phyloP scores from a whole-genome alignment of 2,888 invertebrate genomes.

The Megastigmus dorsalis region DNA sequence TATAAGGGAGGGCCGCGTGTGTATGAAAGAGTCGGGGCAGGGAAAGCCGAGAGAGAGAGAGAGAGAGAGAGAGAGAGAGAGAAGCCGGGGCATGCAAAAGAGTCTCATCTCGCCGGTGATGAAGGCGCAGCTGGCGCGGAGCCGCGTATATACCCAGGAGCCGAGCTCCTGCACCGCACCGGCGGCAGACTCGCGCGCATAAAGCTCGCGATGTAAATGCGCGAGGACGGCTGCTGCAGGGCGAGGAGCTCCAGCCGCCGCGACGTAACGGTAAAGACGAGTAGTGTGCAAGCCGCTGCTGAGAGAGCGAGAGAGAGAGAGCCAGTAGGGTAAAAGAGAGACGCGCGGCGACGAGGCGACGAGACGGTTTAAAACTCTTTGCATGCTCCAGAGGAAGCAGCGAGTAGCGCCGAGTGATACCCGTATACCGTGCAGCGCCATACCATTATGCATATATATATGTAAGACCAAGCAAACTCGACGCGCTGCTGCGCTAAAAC shows the following conservation, averaged over 20 bases:
- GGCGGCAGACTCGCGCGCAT: no score
- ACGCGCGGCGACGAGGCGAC: neutral
- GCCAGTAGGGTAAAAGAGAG: no score
- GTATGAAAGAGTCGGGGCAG: no score
- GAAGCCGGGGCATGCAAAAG: no score
- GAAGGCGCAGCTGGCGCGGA: neutral
- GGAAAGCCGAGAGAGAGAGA: neutral
- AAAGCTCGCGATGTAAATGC: slow-evolving; percentile 28
- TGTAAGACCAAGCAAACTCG: slow-evolving; percentile 1
- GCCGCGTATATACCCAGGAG: neutral
- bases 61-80: neutral
- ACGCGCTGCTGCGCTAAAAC: neutral
- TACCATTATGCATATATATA: no score
- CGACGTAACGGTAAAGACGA: slow-evolving; percentile 36
- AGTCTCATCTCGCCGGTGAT: neutral
- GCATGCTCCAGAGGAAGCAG: neutral
- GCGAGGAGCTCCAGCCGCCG: neutral
- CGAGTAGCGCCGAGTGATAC: slow-evolving; percentile 1
- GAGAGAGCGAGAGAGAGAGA: no score
- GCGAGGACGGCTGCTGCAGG: no score
- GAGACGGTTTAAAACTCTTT: slow-evolving; percentile 19
- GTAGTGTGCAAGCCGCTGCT: neutral
- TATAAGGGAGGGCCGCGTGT: no score
- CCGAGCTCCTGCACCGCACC: neutral
- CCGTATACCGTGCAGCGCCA: neutral